These are phyloP conservation scores for Thamnophis elegans DNA, from an alignment of 2,797 vertebrate genomes.

Conservation along the genomic window DNA sequence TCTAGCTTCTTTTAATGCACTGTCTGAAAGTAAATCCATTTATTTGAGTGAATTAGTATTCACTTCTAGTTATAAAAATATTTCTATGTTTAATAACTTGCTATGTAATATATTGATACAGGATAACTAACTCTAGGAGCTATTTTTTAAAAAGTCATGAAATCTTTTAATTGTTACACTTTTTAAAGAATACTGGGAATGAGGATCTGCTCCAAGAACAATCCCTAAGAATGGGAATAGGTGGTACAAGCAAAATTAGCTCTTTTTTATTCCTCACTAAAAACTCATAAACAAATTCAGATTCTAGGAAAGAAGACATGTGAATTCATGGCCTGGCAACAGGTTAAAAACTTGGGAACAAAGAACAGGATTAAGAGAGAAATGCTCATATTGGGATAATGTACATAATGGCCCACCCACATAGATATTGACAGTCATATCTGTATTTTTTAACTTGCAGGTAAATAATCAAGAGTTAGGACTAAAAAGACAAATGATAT, in stretches of 20 bases:
- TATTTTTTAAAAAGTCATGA: conserved; percentile 32
- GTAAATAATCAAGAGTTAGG: neutral
- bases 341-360: neutral
- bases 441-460: neutral
- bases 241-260: neutral
- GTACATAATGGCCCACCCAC: neutral
- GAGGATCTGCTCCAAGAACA: neutral
- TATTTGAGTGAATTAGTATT: conserved; percentile 46
- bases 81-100: conserved; percentile 33
- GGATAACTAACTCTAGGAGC: conserved; percentile 28
- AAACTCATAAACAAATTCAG: neutral
- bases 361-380: neutral
- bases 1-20: conserved; percentile 45
- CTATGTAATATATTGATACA: conserved; percentile 44
- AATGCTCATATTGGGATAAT: neutral
- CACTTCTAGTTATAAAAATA: conserved; percentile 22
- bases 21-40: conserved; percentile 22
- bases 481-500: neutral
- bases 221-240: neutral
- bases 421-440: neutral
- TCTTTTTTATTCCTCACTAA: neutral
- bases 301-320: neutral
- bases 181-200: neutral
- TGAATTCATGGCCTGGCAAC: neutral
- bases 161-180: conserved; percentile 14